Percentiles rank a stretch among this genome's conserved stretches.
Evolutionary conservation across 2,888 invertebrate species (phyloP).

Genomic region (Mythimna impura): DNA sequence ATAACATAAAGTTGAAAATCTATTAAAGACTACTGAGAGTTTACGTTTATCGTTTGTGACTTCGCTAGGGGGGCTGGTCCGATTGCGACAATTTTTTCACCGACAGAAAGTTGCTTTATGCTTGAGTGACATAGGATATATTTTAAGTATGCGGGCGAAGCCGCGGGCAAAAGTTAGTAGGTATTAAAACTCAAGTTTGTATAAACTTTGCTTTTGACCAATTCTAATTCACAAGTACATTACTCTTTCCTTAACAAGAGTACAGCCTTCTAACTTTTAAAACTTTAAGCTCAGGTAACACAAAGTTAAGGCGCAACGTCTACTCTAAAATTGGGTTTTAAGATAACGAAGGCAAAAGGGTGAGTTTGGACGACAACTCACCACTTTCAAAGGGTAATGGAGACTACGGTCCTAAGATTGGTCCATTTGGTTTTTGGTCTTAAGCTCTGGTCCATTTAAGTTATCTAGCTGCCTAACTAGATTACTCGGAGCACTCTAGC

Average conservation of each 20-base stretch:
- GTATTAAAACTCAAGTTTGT: too few species aligned
- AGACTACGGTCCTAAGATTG: slow-evolving; percentile 21
- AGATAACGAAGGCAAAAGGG: slow-evolving; percentile 47
- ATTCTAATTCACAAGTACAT: neutral
- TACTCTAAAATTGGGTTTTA: slow-evolving; percentile 50
- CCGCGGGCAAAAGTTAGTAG: too few species aligned
- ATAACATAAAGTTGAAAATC: too few species aligned
- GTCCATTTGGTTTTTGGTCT: slow-evolving; percentile 36
- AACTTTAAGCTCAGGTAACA: slow-evolving; percentile 37
- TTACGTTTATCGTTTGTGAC: too few species aligned
- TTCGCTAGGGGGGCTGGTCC: too few species aligned
- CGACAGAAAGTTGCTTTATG: too few species aligned
- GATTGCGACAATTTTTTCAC: too few species aligned
- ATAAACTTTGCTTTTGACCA: neutral
- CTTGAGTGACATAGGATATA: too few species aligned
- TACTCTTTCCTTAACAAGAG: neutral
- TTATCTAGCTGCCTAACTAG: slow-evolving; percentile 44
- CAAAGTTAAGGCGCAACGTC: slow-evolving; percentile 22
- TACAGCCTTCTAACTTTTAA: slow-evolving; percentile 15
- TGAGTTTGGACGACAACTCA: slow-evolving; percentile 24
- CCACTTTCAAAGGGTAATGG: slow-evolving; percentile 52
- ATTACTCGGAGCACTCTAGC: slow-evolving; percentile 45
- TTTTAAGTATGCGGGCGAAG: too few species aligned
- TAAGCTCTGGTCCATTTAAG: slow-evolving; percentile 40
- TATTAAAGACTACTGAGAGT: too few species aligned